A percentile compares a stretch with the other conserved stretches of the same genome.
Evolutionary conservation across 2,797 vertebrate genomes (phyloP).

Genomic region (Pipistrellus pygmaeus): DNA sequence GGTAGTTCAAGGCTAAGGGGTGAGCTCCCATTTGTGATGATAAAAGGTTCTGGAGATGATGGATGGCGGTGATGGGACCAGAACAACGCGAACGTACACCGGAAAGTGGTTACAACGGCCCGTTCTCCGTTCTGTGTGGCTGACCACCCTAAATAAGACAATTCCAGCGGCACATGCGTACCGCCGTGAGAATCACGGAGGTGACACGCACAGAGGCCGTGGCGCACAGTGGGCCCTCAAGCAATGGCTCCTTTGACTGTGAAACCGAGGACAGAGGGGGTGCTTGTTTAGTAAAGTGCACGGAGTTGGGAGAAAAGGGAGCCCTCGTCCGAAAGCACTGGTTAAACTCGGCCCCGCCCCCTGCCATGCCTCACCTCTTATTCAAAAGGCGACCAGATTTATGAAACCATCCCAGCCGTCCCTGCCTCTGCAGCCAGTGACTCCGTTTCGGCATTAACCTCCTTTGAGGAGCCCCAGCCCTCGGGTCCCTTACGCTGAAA

Average conservation of each 20-base stretch:
- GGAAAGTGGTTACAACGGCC: background rate
- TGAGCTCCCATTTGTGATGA: background rate
- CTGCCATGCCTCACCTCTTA: background rate
- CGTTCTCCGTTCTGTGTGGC: background rate
- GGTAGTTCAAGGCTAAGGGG: background rate
- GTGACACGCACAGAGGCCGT: accelerated
- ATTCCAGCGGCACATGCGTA: accelerated
- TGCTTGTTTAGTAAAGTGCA: background rate
- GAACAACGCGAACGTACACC: accelerated
- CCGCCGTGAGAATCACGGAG: accelerated
- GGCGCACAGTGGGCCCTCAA: background rate
- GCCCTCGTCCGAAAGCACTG: background rate
- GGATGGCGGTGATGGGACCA: accelerated
- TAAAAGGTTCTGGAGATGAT: background rate
- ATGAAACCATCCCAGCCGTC: background rate
- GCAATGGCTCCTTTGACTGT: background rate
- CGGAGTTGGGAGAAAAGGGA: background rate
- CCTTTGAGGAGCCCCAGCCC: slow-evolving; percentile 78
- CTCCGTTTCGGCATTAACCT: slow-evolving; percentile 75
- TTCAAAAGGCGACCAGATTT: slow-evolving; percentile 63
- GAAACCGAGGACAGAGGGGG: background rate
- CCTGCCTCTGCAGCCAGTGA: slow-evolving; percentile 45
- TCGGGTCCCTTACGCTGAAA: slow-evolving; percentile 76
- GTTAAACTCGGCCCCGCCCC: background rate
- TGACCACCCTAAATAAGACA: background rate